A percentile compares a stretch with the other conserved stretches of the same genome.
Conservation (phyloP, 2,888 invertebrate species). For the Xylocampa areola region DNA sequence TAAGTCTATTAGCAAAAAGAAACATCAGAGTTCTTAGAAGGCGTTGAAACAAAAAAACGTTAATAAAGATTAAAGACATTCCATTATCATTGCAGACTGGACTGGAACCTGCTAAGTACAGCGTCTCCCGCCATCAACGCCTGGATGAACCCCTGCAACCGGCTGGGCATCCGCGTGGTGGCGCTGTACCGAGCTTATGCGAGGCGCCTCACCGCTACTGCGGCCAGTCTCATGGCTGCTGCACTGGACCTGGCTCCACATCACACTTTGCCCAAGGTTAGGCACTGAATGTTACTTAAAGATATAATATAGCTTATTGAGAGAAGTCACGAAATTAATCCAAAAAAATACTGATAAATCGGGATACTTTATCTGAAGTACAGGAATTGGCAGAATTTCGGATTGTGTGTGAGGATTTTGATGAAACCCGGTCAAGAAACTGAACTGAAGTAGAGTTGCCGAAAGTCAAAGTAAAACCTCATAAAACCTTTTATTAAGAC, state of each 20-base stretch:
- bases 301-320: no score
- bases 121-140: constrained; percentile 99
- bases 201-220: constrained; percentile 94
- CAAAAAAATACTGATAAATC: no score
- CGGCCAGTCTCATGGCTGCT: constrained; percentile 98
- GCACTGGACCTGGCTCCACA: constrained; percentile 96
- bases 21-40: no score
- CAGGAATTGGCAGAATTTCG: no score
- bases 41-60: not conserved
- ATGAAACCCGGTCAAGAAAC: no score
- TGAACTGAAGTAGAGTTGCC: no score
- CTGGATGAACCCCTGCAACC: constrained; percentile 99
- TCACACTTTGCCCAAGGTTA: constrained; percentile 94
- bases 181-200: constrained; percentile 95
- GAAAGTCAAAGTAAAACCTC: no score
- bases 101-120: constrained; percentile 98
- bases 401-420: no score
- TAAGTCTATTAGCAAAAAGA: no score
- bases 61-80: not conserved
- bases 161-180: constrained; percentile 95
- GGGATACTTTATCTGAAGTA: no score
- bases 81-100: constrained; percentile 90
- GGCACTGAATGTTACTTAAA: not conserved
- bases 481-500: no score
- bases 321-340: no score